phyloP scores from a whole-genome alignment of 2,888 invertebrate species.

The Eupsilia transversa region DNA sequence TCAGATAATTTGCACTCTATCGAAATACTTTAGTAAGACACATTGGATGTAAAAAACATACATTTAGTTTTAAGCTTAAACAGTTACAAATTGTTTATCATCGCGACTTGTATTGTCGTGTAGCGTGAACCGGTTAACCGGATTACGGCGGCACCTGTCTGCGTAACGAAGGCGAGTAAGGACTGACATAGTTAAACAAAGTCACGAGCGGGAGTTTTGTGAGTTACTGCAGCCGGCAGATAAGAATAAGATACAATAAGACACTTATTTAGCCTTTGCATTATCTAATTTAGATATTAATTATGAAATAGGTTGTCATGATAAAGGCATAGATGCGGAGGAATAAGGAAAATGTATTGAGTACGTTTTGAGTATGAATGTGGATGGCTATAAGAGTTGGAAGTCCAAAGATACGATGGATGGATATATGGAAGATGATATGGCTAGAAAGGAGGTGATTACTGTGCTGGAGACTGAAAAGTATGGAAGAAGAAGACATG shows the following conservation, averaged over 20 bases:
- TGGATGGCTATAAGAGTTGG: no score
- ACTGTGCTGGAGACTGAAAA: no score
- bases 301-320: no score
- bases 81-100: slow-evolving; percentile 8
- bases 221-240: slow-evolving; percentile 7
- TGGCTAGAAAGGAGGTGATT: no score
- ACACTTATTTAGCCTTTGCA: background rate
- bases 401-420: no score
- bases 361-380: no score
- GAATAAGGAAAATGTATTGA: no score
- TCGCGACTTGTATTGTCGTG: slow-evolving; percentile 18
- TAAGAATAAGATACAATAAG: slow-evolving; percentile 17
- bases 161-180: slow-evolving; percentile 68
- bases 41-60: background rate
- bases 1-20: no score
- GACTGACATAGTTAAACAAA: slow-evolving; percentile 67
- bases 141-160: slow-evolving; percentile 74
- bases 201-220: slow-evolving; percentile 29
- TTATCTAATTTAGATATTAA: background rate
- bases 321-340: no score
- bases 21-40: no score
- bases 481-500: no score
- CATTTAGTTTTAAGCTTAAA: background rate
- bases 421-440: no score
- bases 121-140: slow-evolving; percentile 66